phyloP scores from a whole-genome alignment of 2,113 vertebrate species.

The Morone saxatilis region DNA sequence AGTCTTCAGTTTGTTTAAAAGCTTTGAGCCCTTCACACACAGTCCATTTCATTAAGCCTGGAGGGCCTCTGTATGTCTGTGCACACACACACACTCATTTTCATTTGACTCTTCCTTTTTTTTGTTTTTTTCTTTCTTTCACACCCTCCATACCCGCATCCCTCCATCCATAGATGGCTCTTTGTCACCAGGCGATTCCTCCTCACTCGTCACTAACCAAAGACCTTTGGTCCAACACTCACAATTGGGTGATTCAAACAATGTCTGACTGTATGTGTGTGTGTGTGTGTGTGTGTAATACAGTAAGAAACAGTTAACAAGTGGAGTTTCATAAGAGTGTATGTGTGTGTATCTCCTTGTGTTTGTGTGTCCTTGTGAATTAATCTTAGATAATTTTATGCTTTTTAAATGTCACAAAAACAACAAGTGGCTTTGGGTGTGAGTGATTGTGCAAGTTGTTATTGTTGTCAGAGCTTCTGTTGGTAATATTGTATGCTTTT shows the following conservation, averaged over 20 bases:
- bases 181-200: constrained; percentile 50
- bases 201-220: neutral
- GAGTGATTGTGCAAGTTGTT: neutral
- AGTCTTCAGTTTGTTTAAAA: constrained; percentile 69
- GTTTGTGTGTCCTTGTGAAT: neutral
- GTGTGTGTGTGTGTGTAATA: constrained; percentile 14
- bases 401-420: neutral
- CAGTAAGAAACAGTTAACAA: constrained; percentile 11
- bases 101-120: constrained; percentile 58
- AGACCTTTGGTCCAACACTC: constrained; percentile 35
- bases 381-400: neutral
- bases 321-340: neutral
- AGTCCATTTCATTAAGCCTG: constrained; percentile 65
- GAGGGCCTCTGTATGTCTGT: constrained; percentile 62
- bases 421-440: neutral
- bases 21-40: constrained; percentile 62
- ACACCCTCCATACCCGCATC: constrained; percentile 59
- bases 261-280: constrained; percentile 9
- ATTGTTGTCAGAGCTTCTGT: neutral
- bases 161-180: constrained; percentile 27
- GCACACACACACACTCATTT: constrained; percentile 61
- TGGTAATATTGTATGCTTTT: neutral
- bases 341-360: neutral
- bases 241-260: constrained; percentile 21
- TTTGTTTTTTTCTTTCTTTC: constrained; percentile 37